phyloP scores from a whole-genome alignment of 2,113 vertebrate genomes.

The Phaethornis superciliosus region DNA sequence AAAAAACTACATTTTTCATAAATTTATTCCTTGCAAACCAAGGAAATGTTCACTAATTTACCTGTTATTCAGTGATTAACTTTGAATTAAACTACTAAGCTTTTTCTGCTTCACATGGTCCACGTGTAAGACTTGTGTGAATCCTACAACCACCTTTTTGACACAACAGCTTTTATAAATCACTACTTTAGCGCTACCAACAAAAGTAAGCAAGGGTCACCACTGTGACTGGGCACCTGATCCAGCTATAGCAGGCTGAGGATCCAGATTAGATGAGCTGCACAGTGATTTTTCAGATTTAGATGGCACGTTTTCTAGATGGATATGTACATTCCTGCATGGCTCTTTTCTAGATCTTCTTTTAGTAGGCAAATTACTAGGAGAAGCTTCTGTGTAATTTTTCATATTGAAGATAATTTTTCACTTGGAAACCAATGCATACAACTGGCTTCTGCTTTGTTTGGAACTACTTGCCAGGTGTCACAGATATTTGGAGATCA shows the following conservation, averaged over 20 bases:
- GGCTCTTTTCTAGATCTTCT: not conserved
- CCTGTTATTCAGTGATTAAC: not conserved
- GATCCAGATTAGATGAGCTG: not conserved
- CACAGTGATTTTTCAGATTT: not conserved
- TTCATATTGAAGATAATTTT: not conserved
- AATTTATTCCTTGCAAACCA: not conserved
- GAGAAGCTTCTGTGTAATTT: not conserved
- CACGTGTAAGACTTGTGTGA: not conserved
- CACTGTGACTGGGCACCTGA: not conserved
- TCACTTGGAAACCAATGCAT: rapidly evolving
- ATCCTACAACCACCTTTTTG: not conserved
- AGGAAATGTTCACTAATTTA: not conserved
- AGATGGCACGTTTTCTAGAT: too few species aligned
- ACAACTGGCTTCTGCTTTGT: not conserved
- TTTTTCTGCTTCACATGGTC: not conserved
- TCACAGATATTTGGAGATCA: constrained; percentile 37
- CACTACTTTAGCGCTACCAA: not conserved
- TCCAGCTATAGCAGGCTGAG: not conserved
- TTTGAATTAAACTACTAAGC: not conserved
- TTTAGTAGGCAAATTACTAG: not conserved
- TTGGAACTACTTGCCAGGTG: not conserved
- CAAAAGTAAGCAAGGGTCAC: not conserved
- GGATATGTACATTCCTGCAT: too few species aligned
- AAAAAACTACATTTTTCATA: not conserved
- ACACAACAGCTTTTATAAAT: too few species aligned